Evolutionary conservation across 1,140 invertebrate genomes (phyloP).

Genomic region (Trichoplusia ni): DNA sequence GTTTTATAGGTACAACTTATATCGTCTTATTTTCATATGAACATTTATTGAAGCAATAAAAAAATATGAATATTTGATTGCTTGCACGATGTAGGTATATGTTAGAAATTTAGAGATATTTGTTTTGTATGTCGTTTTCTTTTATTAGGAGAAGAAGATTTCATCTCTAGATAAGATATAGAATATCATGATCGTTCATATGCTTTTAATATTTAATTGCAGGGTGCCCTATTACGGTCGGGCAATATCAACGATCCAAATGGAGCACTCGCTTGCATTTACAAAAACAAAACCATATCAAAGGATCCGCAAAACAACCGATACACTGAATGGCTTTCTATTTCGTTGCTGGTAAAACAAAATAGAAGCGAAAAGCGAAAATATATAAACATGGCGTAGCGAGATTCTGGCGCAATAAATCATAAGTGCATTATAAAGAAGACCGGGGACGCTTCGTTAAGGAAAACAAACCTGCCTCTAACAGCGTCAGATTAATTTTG

Average conservation of each 20-base stretch:
- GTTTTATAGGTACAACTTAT: constrained; percentile 31
- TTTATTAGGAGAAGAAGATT: no score
- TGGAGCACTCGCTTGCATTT: no score
- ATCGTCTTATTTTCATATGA: constrained; percentile 36
- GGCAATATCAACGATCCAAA: no score
- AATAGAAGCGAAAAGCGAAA: constrained; percentile 20
- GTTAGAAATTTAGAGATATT: background rate
- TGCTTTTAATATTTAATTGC: no score
- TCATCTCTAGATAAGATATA: no score
- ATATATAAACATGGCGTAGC: constrained; percentile 50
- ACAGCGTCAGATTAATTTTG: constrained; percentile 46
- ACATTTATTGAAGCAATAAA: constrained; percentile 21
- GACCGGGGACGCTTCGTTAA: constrained; percentile 62
- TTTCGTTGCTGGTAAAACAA: no score
- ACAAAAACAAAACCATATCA: no score
- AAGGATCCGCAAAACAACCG: no score
- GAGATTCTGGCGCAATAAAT: constrained; percentile 64
- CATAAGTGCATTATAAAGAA: constrained; percentile 66
- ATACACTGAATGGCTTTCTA: no score
- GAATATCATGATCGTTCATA: no score
- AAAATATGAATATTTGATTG: constrained; percentile 5
- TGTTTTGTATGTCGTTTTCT: constrained; percentile 10
- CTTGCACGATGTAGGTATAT: background rate
- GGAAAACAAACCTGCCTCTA: constrained; percentile 62
- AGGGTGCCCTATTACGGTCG: no score